Base-by-base conservation (phyloP, 2,113 vertebrate genomes). In the Cavia aperea region DNA sequence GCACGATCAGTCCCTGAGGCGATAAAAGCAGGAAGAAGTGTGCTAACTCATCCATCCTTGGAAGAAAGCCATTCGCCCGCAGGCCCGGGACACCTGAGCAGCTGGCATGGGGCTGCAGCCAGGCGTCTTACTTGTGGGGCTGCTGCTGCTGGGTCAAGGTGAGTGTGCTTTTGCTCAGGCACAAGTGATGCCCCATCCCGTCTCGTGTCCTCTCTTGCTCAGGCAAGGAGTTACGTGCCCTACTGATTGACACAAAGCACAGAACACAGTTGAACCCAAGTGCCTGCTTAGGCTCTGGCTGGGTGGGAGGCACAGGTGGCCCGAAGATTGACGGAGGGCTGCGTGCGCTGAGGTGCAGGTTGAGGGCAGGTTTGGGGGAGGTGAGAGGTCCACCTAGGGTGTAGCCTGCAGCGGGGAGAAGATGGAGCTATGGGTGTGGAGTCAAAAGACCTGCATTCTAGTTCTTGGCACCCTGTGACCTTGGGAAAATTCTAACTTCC, bases 91-190 rank as follows among this genome's bases (percentile, higher is more conserved):
- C 73, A 14, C 62, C 66, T 6, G 33, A 72, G 24, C 46, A 26
- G 9, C 70, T 18, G 43, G 4, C 58, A 96, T 96, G 96, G 94
- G 36, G 0, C 77, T 60, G 33, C 10, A 0, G 66, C 91, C 56
- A 0, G 56, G 16, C 3, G 0, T 49, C 2, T n/a, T 90, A 81
- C 81, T 93, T 21, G 7, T 77, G 84, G 93, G 89, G 49, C 84
- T 93, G 33, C 73, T 94, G 65, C 95, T 96, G 10, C 89, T 95
- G 65, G 83, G 70, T 12, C 92, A 18, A 95, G 96, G 96, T 96
- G 77, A 93, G 96, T 9, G 46, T 39, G 23, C 43, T 46, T 62
- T 43, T 77, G 73, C 26, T 73, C 72, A 72, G 19, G 19, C 62
- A 39, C 66, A 24, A 60, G 36, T 13, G 1, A 5, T 29, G 39